A percentile compares a stretch with the other conserved stretches of the same genome.
Conservation (phyloP, 2,888 invertebrate species). For the Philaethria dido region DNA sequence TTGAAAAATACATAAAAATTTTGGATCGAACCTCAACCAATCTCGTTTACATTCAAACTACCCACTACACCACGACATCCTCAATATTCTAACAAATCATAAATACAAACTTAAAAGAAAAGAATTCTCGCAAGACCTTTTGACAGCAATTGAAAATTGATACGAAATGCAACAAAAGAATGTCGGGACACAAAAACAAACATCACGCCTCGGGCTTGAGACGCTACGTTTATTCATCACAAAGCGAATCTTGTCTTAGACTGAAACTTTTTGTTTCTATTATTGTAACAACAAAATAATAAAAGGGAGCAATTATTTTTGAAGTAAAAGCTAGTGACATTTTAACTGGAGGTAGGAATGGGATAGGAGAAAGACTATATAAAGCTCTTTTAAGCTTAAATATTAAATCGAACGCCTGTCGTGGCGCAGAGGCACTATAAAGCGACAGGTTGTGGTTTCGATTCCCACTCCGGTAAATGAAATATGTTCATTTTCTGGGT, state of each 20-base stretch:
- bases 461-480: no score
- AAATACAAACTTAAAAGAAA: constrained; percentile 1
- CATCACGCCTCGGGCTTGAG: constrained; percentile 16
- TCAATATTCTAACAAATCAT: constrained; percentile 3
- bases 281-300: constrained; percentile 20
- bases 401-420: no score
- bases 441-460: no score
- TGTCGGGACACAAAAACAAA: constrained; percentile 11
- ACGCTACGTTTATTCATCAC: constrained; percentile 24
- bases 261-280: constrained; percentile 16
- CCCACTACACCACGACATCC: no score
- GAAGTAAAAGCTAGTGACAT: not conserved
- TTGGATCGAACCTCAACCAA: no score
- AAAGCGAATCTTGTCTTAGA: constrained; percentile 19
- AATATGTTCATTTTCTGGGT: no score
- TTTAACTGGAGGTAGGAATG: no score
- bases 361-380: no score
- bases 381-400: no score
- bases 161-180: constrained; percentile 21
- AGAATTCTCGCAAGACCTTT: constrained; percentile 10
- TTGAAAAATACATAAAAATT: no score
- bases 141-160: constrained; percentile 23
- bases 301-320: constrained; percentile 7
- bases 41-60: no score
- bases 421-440: no score